These are phyloP conservation scores for Scaptomyza pallida DNA, from an alignment of 1,140 invertebrate species.

Conservation along the genomic window DNA sequence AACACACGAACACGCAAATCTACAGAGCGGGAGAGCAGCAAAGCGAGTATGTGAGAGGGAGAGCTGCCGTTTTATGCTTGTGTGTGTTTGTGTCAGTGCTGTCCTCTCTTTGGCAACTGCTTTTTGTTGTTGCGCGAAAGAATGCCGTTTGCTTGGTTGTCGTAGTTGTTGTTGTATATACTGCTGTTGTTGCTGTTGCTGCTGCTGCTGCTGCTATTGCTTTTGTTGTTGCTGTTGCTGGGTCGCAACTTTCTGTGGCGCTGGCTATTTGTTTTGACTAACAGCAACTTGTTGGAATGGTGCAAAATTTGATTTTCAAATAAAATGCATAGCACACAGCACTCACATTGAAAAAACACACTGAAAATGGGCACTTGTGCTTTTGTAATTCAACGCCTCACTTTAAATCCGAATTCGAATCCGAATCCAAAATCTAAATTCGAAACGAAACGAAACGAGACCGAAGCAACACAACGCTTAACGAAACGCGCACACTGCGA, in stretches of 20 bases:
- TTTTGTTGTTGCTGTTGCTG: slow-evolving; percentile 46
- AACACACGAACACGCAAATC: slow-evolving; percentile 8
- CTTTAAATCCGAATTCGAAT: slow-evolving; percentile 15
- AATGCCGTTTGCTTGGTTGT: slow-evolving; percentile 82
- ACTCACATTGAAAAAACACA: slow-evolving; percentile 40
- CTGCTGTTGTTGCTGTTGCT: slow-evolving; percentile 19
- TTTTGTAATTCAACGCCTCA: slow-evolving; percentile 54
- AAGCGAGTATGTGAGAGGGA: slow-evolving; percentile 24
- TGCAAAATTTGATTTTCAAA: slow-evolving; percentile 32
- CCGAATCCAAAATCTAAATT: slow-evolving; percentile 37
- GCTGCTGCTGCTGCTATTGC: slow-evolving; percentile 31
- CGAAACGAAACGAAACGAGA: slow-evolving; percentile 41
- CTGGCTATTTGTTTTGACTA: slow-evolving; percentile 56
- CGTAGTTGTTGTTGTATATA: slow-evolving; percentile 51
- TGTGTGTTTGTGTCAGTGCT: slow-evolving; percentile 36
- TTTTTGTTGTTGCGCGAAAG: slow-evolving; percentile 82
- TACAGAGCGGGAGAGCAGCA: slow-evolving; percentile 20
- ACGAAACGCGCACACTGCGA: slow-evolving; percentile 51
- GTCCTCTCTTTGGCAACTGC: slow-evolving; percentile 60
- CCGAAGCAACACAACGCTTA: slow-evolving; percentile 36
- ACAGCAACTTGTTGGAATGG: slow-evolving; percentile 44
- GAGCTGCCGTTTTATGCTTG: slow-evolving; percentile 35
- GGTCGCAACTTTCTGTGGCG: slow-evolving; percentile 51
- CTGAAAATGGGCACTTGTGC: slow-evolving; percentile 32
- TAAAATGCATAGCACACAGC: slow-evolving; percentile 23